These are phyloP conservation scores for Cistogaster globosa DNA, from an alignment of 2,888 invertebrate species.

Conservation along the genomic window DNA sequence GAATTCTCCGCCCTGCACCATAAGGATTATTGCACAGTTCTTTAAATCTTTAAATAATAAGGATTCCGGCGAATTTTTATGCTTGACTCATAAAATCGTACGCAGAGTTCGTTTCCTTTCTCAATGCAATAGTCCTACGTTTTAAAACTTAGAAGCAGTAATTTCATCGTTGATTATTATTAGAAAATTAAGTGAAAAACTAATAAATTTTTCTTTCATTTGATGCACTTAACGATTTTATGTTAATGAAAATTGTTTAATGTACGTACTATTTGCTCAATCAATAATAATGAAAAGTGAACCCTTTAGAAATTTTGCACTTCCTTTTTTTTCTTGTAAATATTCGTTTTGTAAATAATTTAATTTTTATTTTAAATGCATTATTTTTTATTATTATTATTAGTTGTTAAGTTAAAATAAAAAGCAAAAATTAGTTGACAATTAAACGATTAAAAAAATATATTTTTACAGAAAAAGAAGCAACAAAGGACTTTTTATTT, in stretches of 20 bases:
- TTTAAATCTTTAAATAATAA: slow-evolving; percentile 15
- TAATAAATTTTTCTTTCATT: background rate
- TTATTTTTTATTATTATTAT: slow-evolving; percentile 34
- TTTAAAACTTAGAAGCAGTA: background rate
- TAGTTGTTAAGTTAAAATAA: slow-evolving; percentile 58
- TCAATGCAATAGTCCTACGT: slow-evolving; percentile 52
- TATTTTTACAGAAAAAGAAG: slow-evolving; percentile 67
- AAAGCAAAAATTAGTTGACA: slow-evolving; percentile 58
- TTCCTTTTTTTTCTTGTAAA: slow-evolving; percentile 5
- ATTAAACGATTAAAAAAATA: slow-evolving; percentile 57
- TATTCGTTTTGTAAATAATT: slow-evolving; percentile 57
- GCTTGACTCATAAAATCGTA: slow-evolving; percentile 80
- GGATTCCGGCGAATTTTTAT: slow-evolving; percentile 81
- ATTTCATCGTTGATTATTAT: slow-evolving; percentile 42
- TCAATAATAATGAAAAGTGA: slow-evolving; percentile 21
- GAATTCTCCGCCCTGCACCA: background rate
- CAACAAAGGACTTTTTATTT: background rate
- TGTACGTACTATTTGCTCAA: slow-evolving; percentile 56
- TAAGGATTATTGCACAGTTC: slow-evolving; percentile 47
- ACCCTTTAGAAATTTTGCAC: background rate
- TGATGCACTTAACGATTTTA: slow-evolving; percentile 59
- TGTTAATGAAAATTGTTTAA: slow-evolving; percentile 52
- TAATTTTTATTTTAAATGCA: background rate
- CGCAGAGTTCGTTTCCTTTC: slow-evolving; percentile 76
- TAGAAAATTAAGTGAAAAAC: slow-evolving; percentile 15